Evolutionary conservation across 1,140 invertebrate species (phyloP).

Genomic region (Polyergus mexicanus): DNA sequence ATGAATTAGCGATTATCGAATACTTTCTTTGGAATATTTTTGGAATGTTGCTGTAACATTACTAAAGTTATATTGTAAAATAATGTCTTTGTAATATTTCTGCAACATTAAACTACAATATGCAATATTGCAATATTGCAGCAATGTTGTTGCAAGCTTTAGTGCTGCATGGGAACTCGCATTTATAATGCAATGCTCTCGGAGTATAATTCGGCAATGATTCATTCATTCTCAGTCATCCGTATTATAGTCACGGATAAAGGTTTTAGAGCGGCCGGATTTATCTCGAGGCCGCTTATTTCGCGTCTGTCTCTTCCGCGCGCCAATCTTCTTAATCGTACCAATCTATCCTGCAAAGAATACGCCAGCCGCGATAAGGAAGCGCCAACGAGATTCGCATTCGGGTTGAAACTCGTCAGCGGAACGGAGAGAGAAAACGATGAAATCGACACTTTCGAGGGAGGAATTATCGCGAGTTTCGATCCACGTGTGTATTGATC

Average conservation of each 20-base stretch:
- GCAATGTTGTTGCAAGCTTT: no score
- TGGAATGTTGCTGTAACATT: no score
- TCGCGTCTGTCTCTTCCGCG: neutral
- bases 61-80: no score
- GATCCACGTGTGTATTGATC: conserved; percentile 37
- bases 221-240: neutral
- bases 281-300: conserved; percentile 14
- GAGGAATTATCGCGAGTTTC: conserved; percentile 48
- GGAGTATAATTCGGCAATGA: neutral
- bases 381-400: conserved; percentile 9
- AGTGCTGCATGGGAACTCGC: no score
- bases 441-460: conserved; percentile 43
- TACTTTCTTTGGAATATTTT: no score
- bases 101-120: no score
- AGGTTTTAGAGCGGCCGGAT: neutral
- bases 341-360: conserved; percentile 5
- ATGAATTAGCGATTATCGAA: no score
- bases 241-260: neutral
- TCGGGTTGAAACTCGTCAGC: conserved; percentile 12
- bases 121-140: no score
- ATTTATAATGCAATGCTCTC: neutral
- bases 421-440: conserved; percentile 47
- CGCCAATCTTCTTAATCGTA: neutral
- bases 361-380: conserved; percentile 17
- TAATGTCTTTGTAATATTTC: no score